A percentile compares a stretch with the other conserved stretches of the same genome.
Evolutionary conservation across 2,797 vertebrate species (phyloP).

Genomic region (Alauda arvensis): DNA sequence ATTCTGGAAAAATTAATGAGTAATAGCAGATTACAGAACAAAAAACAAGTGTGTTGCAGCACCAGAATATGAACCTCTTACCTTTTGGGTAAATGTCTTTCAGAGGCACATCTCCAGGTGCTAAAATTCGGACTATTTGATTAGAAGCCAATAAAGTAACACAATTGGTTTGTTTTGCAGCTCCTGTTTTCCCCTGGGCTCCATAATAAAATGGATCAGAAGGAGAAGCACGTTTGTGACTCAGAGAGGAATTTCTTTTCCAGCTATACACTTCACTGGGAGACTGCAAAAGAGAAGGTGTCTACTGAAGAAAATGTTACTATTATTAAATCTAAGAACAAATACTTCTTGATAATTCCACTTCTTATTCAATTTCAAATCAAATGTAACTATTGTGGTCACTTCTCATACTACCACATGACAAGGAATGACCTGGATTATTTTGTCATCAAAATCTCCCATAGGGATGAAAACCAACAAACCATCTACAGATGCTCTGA

Average conservation of each 20-base stretch:
- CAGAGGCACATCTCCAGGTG: constrained; percentile 85
- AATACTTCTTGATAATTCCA: background rate
- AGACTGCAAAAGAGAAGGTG: constrained; percentile 75
- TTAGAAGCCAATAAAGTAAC: constrained; percentile 82
- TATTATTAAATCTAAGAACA: background rate
- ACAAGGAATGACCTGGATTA: background rate
- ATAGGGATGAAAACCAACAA: background rate
- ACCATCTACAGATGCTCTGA: background rate
- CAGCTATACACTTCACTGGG: constrained; percentile 93
- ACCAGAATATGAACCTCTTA: constrained; percentile 63
- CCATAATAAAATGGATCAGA: constrained; percentile 77
- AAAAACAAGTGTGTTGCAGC: background rate
- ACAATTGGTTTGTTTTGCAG: constrained; percentile 83
- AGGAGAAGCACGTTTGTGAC: constrained; percentile 32
- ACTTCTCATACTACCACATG: background rate
- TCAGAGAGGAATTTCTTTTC: constrained; percentile 77
- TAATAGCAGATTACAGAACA: background rate
- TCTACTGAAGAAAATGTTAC: background rate
- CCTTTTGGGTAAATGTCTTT: constrained; percentile 92
- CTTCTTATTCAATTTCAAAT: background rate
- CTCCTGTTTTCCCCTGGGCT: constrained; percentile 57
- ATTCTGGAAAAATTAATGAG: background rate
- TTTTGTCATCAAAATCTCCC: background rate
- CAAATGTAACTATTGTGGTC: background rate
- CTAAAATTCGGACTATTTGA: constrained; percentile 88